Conservation (phyloP, 2,113 vertebrate species). For the Gallinago jamesoni region DNA sequence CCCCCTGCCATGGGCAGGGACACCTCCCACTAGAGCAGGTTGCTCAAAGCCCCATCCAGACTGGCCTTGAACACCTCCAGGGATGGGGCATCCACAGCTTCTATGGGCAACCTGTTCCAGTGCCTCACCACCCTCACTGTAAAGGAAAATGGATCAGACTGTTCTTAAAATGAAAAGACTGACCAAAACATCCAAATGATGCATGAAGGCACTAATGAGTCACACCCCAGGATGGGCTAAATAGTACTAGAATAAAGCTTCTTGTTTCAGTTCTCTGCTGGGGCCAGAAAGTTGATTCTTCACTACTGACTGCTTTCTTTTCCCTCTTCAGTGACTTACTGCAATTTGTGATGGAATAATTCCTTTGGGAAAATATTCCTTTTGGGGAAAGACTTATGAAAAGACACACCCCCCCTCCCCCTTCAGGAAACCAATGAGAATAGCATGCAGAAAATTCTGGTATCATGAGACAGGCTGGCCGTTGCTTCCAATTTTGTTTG, state of each 20-base stretch:
- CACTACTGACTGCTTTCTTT: neutral
- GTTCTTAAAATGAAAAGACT: neutral
- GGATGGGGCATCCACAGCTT: too few species aligned
- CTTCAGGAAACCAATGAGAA: neutral
- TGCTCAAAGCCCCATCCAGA: too few species aligned
- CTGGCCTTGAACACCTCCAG: too few species aligned
- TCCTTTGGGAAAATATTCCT: constrained; percentile 5
- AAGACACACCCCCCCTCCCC: accelerated
- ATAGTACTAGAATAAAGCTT: neutral
- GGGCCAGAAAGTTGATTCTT: neutral
- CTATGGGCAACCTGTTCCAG: too few species aligned
- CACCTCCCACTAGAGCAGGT: too few species aligned
- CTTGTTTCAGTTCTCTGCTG: neutral
- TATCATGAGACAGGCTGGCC: neutral
- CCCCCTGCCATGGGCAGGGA: too few species aligned
- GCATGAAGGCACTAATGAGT: constrained; percentile 19
- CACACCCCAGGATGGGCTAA: neutral
- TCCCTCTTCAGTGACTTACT: neutral
- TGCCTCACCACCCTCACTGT: too few species aligned
- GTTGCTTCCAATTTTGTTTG: neutral
- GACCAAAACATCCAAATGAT: constrained; percentile 2
- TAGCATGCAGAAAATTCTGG: neutral
- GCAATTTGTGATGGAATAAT: neutral
- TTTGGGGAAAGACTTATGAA: neutral
- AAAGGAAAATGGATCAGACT: neutral